Conservation (phyloP, 1,140 invertebrate genomes). For the Rhynchophorus ferrugineus region DNA sequence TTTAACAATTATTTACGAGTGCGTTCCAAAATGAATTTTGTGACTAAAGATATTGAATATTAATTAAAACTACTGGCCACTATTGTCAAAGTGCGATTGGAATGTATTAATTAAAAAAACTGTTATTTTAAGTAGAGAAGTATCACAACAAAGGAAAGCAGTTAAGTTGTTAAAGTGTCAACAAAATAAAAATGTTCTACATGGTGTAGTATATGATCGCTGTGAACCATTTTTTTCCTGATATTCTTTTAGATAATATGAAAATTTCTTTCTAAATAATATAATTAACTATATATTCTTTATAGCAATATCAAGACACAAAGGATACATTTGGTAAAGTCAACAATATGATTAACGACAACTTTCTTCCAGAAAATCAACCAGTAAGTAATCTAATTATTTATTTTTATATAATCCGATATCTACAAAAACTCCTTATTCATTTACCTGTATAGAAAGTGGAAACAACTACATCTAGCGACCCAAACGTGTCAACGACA, state of each 20-base stretch:
- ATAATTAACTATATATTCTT: too few species aligned
- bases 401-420: not conserved
- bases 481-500: constrained; percentile 35
- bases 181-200: too few species aligned
- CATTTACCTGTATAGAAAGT: constrained; percentile 6
- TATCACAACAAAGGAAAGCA: not conserved
- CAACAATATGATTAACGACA: constrained; percentile 36
- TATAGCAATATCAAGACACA: constrained; percentile 45
- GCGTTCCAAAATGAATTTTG: too few species aligned
- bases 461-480: constrained; percentile 19
- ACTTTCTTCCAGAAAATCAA: constrained; percentile 37
- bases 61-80: too few species aligned
- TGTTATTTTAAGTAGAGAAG: too few species aligned
- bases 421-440: not conserved
- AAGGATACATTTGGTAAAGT: constrained; percentile 43
- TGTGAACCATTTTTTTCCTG: constrained; percentile 13
- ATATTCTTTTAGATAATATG: constrained; percentile 7
- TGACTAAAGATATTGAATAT: too few species aligned
- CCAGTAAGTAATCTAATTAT: constrained; percentile 19
- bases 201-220: too few species aligned
- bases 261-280: too few species aligned
- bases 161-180: constrained; percentile 8
- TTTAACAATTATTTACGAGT: too few species aligned
- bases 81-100: too few species aligned
- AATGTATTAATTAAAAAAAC: too few species aligned